phyloP scores from a whole-genome alignment of 2,888 invertebrate genomes.

The Apotomis capreana region DNA sequence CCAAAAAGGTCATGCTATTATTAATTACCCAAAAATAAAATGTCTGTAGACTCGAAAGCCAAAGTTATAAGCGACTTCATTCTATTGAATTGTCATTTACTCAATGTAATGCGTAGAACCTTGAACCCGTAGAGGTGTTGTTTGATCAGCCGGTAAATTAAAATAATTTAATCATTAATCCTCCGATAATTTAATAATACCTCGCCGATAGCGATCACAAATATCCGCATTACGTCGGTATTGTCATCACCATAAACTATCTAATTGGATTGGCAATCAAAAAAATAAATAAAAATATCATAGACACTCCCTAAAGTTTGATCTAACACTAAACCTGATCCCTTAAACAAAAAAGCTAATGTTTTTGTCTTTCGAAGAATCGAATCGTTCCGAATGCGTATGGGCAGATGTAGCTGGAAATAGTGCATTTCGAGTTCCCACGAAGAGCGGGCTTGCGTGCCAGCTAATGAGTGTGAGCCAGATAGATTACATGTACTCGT shows the following conservation, averaged over 20 bases:
- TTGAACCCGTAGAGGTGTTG: not conserved
- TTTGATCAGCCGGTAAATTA: not conserved
- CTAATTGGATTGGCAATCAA: not conserved
- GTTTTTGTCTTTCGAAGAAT: conserved; percentile 49
- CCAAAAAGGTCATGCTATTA: not conserved
- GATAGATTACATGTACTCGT: conserved; percentile 70
- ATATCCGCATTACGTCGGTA: conserved; percentile 17
- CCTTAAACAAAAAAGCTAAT: conserved; percentile 49
- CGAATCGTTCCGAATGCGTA: conserved; percentile 52
- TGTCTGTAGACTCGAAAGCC: too few relatives aligned
- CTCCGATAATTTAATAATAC: not conserved
- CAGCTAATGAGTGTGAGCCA: conserved; percentile 69
- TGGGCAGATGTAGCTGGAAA: conserved; percentile 60
- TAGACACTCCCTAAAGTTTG: conserved; percentile 56
- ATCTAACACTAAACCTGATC: conserved; percentile 57
- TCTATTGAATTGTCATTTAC: not conserved
- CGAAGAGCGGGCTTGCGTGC: conserved; percentile 63
- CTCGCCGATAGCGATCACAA: conserved; percentile 1
- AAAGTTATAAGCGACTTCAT: too few relatives aligned
- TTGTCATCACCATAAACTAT: not conserved
- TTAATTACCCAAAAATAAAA: too few relatives aligned
- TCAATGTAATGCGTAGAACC: not conserved
- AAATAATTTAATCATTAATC: conserved; percentile 9
- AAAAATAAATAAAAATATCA: conserved; percentile 45
- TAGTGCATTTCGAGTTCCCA: conserved; percentile 64